Conservation (phyloP, 2,888 invertebrate genomes). For the Agonum fuliginosum region DNA sequence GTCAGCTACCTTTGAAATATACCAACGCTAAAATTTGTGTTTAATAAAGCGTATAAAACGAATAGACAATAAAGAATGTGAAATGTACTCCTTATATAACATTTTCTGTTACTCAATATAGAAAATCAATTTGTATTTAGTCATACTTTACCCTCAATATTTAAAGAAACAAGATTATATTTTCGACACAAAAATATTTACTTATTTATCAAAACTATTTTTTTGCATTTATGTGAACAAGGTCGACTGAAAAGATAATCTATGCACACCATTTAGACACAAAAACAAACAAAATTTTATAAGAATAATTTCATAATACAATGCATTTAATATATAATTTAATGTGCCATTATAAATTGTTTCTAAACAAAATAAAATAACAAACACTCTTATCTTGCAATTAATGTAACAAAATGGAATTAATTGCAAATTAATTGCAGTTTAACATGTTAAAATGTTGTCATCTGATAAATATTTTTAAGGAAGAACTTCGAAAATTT, state of each 20-base stretch:
- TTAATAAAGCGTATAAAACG: not conserved
- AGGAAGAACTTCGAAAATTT: conserved; percentile 7
- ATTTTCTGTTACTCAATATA: not conserved
- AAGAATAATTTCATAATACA: too few relatives aligned
- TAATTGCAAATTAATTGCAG: not conserved
- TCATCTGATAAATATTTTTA: conserved; percentile 25
- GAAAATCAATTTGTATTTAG: not conserved
- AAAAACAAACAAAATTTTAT: too few relatives aligned
- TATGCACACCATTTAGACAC: too few relatives aligned
- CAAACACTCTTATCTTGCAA: not conserved
- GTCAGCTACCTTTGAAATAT: not conserved
- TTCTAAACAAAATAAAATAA: not conserved
- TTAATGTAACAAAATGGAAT: not conserved
- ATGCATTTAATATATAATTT: too few relatives aligned
- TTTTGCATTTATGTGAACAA: too few relatives aligned
- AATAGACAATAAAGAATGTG: not conserved
- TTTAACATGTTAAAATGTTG: not conserved
- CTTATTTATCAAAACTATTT: too few relatives aligned
- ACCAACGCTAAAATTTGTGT: too few relatives aligned
- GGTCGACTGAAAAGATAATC: too few relatives aligned
- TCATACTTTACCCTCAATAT: not conserved
- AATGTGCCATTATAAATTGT: too few relatives aligned
- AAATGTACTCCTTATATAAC: not conserved
- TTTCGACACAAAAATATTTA: too few relatives aligned
- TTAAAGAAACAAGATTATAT: too few relatives aligned